Conservation (phyloP, 2,113 vertebrate species). For the Petrocephalus zakoni region DNA sequence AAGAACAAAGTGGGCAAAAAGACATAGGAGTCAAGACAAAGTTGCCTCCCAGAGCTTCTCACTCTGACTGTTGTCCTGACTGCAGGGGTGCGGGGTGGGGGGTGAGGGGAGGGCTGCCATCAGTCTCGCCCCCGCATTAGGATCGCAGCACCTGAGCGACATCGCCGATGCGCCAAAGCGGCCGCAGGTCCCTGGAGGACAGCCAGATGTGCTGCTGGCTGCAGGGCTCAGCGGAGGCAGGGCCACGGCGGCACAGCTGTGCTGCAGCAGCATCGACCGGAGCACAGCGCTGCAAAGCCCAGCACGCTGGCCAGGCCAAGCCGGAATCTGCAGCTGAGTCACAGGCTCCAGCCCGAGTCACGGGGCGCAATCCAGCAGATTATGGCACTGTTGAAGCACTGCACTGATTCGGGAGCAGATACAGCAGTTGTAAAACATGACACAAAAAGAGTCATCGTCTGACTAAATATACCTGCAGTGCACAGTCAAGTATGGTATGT, state of each 20-base stretch:
- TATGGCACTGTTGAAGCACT: neutral
- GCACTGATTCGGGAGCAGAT: neutral
- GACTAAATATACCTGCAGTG: slow-evolving; percentile 7
- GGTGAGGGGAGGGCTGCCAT: neutral
- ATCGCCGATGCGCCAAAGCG: neutral
- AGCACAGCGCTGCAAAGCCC: neutral
- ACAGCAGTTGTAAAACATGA: neutral
- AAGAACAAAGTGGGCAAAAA: neutral
- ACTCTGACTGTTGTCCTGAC: neutral
- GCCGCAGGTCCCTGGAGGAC: slow-evolving; percentile 4
- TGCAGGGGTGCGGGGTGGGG: neutral
- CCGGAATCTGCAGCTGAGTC: neutral
- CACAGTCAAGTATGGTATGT: neutral
- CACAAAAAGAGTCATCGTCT: neutral
- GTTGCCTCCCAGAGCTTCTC: neutral
- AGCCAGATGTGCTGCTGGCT: slow-evolving; percentile 1
- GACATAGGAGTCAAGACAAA: neutral
- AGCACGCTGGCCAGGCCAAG: neutral
- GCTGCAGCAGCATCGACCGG: neutral
- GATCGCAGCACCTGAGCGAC: neutral
- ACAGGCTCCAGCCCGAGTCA: neutral
- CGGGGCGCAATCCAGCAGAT: neutral
- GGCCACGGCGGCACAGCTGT: neutral
- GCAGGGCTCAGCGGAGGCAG: neutral
- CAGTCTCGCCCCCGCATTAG: neutral